Evolutionary conservation across 2,888 invertebrate species (phyloP), one percentile per base, ranked within the genome.

Genomic region (Pediacus dermestoides): DNA sequence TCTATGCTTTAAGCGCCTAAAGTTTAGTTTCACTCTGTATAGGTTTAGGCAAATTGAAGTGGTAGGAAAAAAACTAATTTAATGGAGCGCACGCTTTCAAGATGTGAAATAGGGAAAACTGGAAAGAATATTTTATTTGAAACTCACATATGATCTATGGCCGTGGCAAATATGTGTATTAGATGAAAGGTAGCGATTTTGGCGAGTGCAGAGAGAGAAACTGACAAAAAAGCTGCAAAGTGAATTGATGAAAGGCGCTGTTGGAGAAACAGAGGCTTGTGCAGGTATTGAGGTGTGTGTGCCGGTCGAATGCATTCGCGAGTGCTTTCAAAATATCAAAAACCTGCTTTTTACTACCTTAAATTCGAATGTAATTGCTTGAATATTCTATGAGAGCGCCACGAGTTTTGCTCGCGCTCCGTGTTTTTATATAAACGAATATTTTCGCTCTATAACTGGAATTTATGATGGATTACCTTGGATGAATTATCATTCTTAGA

Each of bases 261-360:
- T 56, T 57, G 55, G 59, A 58, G 62, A 61, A 61, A 62, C 57
- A 59, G 51, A 55, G 57, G 57, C 64, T 64, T 63, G 60, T 64
- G 60, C 61, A 64, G 64, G 66, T 64, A 66, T 65, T 62, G 64
- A 64, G 63, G 64, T 66, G 65, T 64, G 53, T 48, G 57, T 48
- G 52, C 46, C 56, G 64, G 63, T 56, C 64, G 64, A 64, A 61
- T 63, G 64, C 62, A 54, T 55, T 45, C 54, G 47, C 47, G 52
- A 64, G 63, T 46, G 64, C 63, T 62, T 62, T 62, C 60, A 59
- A 61, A 60, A 61, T 58, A 59, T 60, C 56, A 58, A 58, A 60
- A 55, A 44, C 52, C 49, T 43, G 52, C 52, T 50, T 52, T 59
- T 55, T 50, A 53, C 55, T 50, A 51, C 57, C 58, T 58, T 54